A percentile compares a stretch with the other conserved stretches of the same genome.
These are phyloP conservation scores for Pristionchus arcanus DNA, from an alignment of 2,888 invertebrate species.

Conservation along the genomic window DNA sequence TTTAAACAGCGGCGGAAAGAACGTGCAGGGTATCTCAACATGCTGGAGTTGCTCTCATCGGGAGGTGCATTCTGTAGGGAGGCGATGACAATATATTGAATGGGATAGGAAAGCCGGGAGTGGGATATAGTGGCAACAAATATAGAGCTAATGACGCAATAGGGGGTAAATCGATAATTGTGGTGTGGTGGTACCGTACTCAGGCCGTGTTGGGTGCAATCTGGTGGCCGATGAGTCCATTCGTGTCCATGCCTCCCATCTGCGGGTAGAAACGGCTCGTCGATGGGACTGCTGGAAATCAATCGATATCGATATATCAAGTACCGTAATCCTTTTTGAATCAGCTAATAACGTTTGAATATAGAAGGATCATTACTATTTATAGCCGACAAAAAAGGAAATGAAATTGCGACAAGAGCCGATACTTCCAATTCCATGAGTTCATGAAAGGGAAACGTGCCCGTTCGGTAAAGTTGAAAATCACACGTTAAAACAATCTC, in stretches of 20 bases:
- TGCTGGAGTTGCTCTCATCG: not conserved
- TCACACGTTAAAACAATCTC: too few relatives aligned
- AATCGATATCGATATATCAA: not conserved
- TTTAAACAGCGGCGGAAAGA: not conserved
- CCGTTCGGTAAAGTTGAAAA: too few relatives aligned
- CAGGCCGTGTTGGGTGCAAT: not conserved
- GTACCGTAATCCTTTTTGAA: too few relatives aligned
- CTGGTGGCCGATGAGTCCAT: not conserved
- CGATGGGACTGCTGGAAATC: not conserved
- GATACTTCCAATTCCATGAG: too few relatives aligned
- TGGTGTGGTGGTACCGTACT: not conserved
- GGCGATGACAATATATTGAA: not conserved
- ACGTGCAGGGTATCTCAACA: constrained; percentile 7
- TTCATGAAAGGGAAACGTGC: too few relatives aligned
- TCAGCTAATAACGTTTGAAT: too few relatives aligned
- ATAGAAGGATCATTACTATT: too few relatives aligned
- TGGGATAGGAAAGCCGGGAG: not conserved
- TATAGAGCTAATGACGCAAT: not conserved
- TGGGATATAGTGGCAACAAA: not conserved
- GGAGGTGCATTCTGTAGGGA: not conserved
- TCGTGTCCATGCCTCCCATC: not conserved
- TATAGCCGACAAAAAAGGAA: too few relatives aligned
- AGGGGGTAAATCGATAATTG: not conserved
- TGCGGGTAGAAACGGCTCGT: not conserved
- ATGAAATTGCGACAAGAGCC: too few relatives aligned